Percentiles rank a stretch among this genome's conserved stretches.
These are phyloP conservation scores for Lagocephalus sceleratus DNA, from an alignment of 2,797 vertebrate species.

Conservation along the genomic window DNA sequence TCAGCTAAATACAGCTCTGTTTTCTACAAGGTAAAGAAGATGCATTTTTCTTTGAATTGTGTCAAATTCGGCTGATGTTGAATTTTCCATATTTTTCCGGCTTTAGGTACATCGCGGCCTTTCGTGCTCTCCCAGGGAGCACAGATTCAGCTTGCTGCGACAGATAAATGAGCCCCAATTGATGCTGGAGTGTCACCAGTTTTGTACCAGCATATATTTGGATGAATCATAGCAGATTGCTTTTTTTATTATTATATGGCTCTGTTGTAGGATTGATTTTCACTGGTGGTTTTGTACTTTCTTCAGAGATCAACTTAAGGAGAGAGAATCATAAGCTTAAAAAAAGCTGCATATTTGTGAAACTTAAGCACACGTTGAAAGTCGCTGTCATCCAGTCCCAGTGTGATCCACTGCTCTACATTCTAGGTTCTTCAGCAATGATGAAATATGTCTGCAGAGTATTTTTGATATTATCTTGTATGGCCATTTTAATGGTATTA, in stretches of 20 bases:
- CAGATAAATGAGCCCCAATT: conserved; percentile 4
- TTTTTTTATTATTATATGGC: conserved; percentile 70
- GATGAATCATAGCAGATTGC: conserved; percentile 72
- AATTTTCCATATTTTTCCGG: too few relatives aligned
- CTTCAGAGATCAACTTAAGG: conserved; percentile 4
- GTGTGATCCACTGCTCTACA: conserved; percentile 14
- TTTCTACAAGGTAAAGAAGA: too few relatives aligned
- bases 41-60: too few relatives aligned
- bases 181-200: conserved; percentile 20
- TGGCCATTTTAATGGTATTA: neutral
- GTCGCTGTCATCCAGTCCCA: conserved; percentile 32
- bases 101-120: neutral
- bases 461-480: conserved; percentile 22
- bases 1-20: too few relatives aligned
- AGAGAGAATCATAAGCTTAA: conserved; percentile 9
- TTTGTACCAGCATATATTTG: conserved; percentile 51
- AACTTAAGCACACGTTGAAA: conserved; percentile 39
- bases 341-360: conserved; percentile 37
- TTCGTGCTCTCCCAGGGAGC: neutral
- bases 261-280: conserved; percentile 70
- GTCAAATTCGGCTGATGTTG: too few relatives aligned
- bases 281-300: conserved; percentile 16
- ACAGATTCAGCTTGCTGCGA: neutral
- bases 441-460: conserved; percentile 13
- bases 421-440: conserved; percentile 1